phyloP scores from a whole-genome alignment of 2,113 vertebrate genomes.

The Anguilla rostrata region DNA sequence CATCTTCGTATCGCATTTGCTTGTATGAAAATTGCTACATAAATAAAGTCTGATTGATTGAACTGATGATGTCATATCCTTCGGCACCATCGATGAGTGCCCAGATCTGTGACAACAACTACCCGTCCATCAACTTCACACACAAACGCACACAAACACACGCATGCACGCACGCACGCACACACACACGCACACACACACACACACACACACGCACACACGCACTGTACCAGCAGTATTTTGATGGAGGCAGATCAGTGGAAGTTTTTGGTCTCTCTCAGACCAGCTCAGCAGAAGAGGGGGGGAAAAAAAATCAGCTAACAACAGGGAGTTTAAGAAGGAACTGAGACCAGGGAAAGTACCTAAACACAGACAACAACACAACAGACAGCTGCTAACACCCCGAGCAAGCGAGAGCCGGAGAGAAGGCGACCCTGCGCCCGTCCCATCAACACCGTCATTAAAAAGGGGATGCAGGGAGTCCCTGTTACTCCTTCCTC shows the following conservation, averaged over 20 bases:
- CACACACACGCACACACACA: no score
- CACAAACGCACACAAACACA: no score
- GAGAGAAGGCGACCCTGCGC: neutral
- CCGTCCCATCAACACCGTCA: neutral
- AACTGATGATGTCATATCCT: no score
- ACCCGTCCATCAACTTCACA: no score
- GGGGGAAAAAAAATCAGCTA: neutral
- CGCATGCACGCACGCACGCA: no score
- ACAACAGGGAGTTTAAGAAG: neutral
- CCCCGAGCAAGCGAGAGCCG: neutral
- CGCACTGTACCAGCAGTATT: neutral
- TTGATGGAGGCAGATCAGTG: neutral
- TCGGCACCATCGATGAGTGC: no score
- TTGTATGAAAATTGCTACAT: no score
- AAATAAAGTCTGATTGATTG: no score
- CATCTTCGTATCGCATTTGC: no score
- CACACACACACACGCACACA: no score
- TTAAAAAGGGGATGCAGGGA: neutral
- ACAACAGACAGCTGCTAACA: neutral
- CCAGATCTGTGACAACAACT: no score
- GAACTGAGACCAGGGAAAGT: neutral
- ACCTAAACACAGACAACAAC: neutral
- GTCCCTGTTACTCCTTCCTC: neutral
- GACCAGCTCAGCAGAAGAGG: neutral
- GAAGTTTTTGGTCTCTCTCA: neutral